Conservation (phyloP, 2,797 vertebrate species). For the Anguilla pacifica region DNA sequence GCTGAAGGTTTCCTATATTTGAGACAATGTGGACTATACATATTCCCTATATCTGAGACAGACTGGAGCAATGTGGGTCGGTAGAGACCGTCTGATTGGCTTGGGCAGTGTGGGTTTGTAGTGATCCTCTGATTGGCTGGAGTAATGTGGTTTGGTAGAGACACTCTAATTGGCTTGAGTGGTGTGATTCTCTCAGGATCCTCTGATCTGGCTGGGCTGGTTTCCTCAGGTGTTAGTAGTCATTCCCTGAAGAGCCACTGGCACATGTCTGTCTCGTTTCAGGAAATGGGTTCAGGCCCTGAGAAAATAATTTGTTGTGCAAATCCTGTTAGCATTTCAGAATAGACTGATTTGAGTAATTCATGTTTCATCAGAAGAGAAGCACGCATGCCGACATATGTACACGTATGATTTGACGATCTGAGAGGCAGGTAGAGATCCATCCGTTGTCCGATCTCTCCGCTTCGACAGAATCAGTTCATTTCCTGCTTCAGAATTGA, state of each 20-base stretch:
- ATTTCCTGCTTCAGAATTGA: neutral
- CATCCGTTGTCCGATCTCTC: neutral
- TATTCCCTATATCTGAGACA: neutral
- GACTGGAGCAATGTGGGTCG: neutral
- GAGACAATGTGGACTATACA: neutral
- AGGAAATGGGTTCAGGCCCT: neutral
- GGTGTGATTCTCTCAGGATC: neutral
- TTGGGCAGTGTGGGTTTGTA: neutral
- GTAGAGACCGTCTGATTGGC: neutral
- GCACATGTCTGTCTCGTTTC: neutral
- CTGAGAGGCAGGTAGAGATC: neutral
- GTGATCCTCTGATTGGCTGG: neutral
- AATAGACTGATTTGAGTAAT: neutral
- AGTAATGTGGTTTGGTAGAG: neutral
- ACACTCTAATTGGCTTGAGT: neutral
- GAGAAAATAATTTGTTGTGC: neutral
- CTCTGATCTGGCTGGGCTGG: conserved; percentile 1
- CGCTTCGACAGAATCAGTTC: neutral
- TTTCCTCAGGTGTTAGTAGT: neutral
- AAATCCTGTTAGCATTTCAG: neutral
- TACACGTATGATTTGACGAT: neutral
- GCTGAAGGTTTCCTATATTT: conserved; percentile 32
- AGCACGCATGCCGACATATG: neutral
- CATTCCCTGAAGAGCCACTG: neutral
- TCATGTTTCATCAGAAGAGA: neutral